Conservation (phyloP, 1,140 invertebrate species). For the Tetramorium alpestre region DNA sequence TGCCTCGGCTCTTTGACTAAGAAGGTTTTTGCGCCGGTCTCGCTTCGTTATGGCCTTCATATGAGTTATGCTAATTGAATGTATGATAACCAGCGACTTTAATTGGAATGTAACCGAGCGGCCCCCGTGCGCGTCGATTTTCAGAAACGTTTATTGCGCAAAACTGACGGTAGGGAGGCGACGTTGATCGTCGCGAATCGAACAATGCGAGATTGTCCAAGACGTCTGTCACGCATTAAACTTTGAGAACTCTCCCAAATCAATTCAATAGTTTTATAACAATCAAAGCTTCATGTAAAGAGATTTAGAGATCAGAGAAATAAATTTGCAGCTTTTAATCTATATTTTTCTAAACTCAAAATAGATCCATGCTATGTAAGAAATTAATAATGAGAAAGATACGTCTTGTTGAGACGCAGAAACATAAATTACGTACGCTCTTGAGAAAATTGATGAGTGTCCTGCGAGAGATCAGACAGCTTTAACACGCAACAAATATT, state of each 20-base stretch:
- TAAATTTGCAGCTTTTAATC: not conserved
- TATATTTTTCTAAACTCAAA: not conserved
- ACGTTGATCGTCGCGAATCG: slow-evolving; percentile 23
- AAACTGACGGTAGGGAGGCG: slow-evolving; percentile 32
- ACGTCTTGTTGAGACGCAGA: not conserved
- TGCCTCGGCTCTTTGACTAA: slow-evolving; percentile 70
- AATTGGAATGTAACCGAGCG: slow-evolving; percentile 77
- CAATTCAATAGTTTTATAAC: not conserved
- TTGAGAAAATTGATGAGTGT: not conserved
- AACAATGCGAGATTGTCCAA: not conserved
- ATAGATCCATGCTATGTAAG: not conserved
- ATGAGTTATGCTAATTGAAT: slow-evolving; percentile 84
- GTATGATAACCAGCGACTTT: slow-evolving; percentile 77
- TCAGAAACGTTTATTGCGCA: slow-evolving; percentile 42
- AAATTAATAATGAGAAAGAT: not conserved
- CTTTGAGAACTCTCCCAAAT: not conserved
- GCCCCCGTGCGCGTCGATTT: slow-evolving; percentile 57
- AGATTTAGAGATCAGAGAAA: not conserved
- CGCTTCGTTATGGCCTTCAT: slow-evolving; percentile 74
- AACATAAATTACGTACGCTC: not conserved
- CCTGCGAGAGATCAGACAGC: not conserved
- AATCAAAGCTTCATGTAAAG: not conserved
- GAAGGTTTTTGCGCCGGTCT: slow-evolving; percentile 73
- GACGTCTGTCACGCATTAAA: not conserved
- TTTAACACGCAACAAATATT: not conserved